Conservation (phyloP, 1,140 invertebrate species). For the Ceratosolen fusciceps region DNA sequence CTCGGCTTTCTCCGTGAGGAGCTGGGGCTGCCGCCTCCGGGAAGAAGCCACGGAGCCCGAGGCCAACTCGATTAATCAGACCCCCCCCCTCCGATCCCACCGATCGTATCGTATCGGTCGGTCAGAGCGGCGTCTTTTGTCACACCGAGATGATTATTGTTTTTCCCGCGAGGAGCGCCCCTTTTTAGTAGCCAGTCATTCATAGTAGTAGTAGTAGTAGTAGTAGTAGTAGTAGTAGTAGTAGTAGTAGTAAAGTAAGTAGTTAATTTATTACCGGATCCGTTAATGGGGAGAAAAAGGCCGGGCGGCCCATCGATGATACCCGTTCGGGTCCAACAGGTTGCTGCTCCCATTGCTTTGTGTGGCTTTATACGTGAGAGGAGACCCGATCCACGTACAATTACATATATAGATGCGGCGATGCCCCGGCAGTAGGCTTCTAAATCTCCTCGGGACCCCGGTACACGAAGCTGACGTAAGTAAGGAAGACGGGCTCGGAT, state of each 20-base stretch:
- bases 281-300: constrained; percentile 26
- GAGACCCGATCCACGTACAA: no score
- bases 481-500: no score
- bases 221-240: no score
- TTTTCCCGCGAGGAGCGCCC: not conserved
- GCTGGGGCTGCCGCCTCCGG: not conserved
- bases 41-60: not conserved
- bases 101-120: not conserved
- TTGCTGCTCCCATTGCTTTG: not conserved
- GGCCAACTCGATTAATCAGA: constrained; percentile 1
- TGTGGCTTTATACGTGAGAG: no score
- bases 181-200: constrained; percentile 11
- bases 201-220: no score
- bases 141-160: not conserved
- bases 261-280: constrained; percentile 36
- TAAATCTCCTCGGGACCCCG: no score
- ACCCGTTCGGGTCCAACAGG: constrained; percentile 20
- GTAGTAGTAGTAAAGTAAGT: no score
- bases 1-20: no score
- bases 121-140: not conserved
- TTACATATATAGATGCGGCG: no score
- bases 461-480: no score
- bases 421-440: no score
- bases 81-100: not conserved
- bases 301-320: not conserved